These are phyloP conservation scores for Pogonomyrmex barbatus DNA, from an alignment of 1,140 invertebrate genomes.

Conservation along the genomic window DNA sequence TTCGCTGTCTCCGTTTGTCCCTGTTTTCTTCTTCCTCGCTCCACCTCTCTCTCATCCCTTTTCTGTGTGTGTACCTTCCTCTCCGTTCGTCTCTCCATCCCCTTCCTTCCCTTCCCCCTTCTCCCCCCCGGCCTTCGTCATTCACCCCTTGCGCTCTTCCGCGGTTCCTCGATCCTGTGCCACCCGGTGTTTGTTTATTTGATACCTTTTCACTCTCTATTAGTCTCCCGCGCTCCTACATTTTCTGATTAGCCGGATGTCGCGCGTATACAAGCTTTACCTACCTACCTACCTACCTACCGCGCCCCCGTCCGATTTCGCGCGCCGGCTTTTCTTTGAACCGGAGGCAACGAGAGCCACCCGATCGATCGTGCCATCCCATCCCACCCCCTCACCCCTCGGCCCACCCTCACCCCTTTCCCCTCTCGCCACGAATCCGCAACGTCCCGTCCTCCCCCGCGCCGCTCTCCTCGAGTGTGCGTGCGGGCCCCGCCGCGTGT, in stretches of 20 bases:
- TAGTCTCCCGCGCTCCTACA: conserved; percentile 85
- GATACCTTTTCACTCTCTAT: conserved; percentile 87
- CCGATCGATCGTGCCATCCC: conserved; percentile 77
- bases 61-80: conserved; percentile 4
- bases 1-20: conserved; percentile 56
- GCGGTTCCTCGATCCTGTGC: conserved; percentile 59
- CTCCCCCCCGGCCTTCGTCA: conserved; percentile 41
- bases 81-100: conserved; percentile 50
- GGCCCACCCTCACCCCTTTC: conserved; percentile 58
- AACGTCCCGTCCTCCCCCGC: background rate
- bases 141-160: conserved; percentile 35
- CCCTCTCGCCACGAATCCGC: conserved; percentile 36
- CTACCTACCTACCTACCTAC: conserved; percentile 77
- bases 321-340: conserved; percentile 78
- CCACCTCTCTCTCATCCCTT: conserved; percentile 31
- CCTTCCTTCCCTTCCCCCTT: background rate
- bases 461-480: conserved; percentile 14
- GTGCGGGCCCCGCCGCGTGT: conserved; percentile 40
- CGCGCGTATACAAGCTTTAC: conserved; percentile 81
- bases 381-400: conserved; percentile 43
- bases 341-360: conserved; percentile 75
- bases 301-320: conserved; percentile 76
- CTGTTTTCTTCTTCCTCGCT: conserved; percentile 44
- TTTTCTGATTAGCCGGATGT: conserved; percentile 86
- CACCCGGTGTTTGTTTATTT: conserved; percentile 85